Conservation (phyloP, 2,888 invertebrate genomes). For the Zhuqinia jingwanae region DNA sequence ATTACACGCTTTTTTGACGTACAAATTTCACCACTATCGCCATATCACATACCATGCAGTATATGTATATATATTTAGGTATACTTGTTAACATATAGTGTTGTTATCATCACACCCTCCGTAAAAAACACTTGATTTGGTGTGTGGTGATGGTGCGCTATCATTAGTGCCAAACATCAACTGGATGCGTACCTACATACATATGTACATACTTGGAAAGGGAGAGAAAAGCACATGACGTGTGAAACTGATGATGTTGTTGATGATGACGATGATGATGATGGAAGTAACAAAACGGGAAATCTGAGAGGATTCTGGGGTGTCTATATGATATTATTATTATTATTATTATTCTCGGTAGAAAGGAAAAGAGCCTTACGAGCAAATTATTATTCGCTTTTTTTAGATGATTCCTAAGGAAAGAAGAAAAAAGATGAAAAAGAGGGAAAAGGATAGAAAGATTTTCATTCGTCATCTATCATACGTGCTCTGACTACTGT, state of each 20-base stretch:
- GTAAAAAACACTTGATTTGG: too few relatives aligned
- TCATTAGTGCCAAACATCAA: too few relatives aligned
- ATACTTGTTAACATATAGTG: too few relatives aligned
- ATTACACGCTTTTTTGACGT: conserved; percentile 45
- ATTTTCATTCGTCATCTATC: conserved; percentile 61
- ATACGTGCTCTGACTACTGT: conserved; percentile 53
- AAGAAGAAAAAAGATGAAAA: background rate
- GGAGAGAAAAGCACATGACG: background rate
- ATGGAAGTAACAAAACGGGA: conserved; percentile 39
- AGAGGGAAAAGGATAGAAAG: conserved; percentile 12
- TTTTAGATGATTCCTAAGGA: background rate
- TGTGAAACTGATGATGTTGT: background rate
- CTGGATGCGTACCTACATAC: too few relatives aligned
- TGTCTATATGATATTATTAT: conserved; percentile 21
- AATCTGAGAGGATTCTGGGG: conserved; percentile 27
- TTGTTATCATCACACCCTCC: too few relatives aligned
- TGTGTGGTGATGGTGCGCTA: too few relatives aligned
- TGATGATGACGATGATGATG: background rate
- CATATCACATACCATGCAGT: too few relatives aligned
- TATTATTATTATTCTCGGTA: background rate
- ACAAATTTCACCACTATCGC: conserved; percentile 14
- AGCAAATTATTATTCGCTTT: conserved; percentile 25
- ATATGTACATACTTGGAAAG: background rate
- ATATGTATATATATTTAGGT: too few relatives aligned
- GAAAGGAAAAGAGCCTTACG: background rate